Evolutionary conservation across 2,113 vertebrate genomes (phyloP).

Genomic region (Kryptolebias marmoratus): DNA sequence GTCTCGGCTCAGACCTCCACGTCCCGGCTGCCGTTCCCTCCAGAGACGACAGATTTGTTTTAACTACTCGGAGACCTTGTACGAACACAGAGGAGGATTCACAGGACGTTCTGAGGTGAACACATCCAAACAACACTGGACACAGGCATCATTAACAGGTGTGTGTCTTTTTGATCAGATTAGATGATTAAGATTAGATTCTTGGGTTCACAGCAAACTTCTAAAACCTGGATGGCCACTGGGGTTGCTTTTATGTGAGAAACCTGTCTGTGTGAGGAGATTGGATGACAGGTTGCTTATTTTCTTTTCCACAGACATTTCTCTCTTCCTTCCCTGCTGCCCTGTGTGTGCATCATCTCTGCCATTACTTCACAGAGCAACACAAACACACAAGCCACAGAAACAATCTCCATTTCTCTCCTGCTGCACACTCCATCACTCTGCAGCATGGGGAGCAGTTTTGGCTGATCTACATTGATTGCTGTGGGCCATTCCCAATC

Average conservation of each 20-base stretch:
- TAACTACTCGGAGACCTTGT: slow-evolving; percentile 49
- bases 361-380: slow-evolving; percentile 33
- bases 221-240: neutral
- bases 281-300: slow-evolving; percentile 37
- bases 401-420: slow-evolving; percentile 42
- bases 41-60: slow-evolving; percentile 62
- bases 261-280: slow-evolving; percentile 16
- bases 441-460: slow-evolving; percentile 59
- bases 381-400: slow-evolving; percentile 13
- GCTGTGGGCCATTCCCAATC: slow-evolving; percentile 67
- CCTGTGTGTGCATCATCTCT: slow-evolving; percentile 5
- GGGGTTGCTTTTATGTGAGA: slow-evolving; percentile 19
- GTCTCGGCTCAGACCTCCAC: slow-evolving; percentile 50
- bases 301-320: slow-evolving; percentile 29
- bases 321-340: slow-evolving; percentile 9
- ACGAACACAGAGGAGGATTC: slow-evolving; percentile 47
- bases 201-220: slow-evolving; percentile 6
- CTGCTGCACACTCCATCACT: slow-evolving; percentile 59
- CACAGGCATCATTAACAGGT: neutral
- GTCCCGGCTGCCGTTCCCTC: slow-evolving; percentile 48
- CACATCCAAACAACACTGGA: slow-evolving; percentile 29
- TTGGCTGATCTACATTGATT: slow-evolving; percentile 76
- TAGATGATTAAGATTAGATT: slow-evolving; percentile 16
- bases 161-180: neutral
- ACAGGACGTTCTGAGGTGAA: neutral